Evolutionary conservation across 2,888 invertebrate genomes (phyloP).

Genomic region (Metopia argyrocephala): DNA sequence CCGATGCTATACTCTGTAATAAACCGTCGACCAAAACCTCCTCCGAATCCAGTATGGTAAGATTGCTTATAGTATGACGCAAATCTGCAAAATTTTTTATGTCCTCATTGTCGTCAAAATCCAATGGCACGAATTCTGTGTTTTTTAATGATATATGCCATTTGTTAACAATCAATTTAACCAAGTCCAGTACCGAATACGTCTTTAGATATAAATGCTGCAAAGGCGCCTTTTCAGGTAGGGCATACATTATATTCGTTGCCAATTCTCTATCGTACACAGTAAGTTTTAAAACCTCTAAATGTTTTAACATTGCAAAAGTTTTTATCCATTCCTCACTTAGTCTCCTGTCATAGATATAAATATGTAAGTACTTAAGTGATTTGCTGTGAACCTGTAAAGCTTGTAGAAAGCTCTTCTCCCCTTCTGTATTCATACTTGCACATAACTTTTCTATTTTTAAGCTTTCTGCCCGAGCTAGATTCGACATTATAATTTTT

Average conservation of each 20-base stretch:
- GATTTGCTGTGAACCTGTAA: conserved; percentile 67
- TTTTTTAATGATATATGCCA: conserved; percentile 67
- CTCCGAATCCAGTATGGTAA: conserved; percentile 70
- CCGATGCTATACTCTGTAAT: conserved; percentile 66
- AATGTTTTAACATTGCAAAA: conserved; percentile 66
- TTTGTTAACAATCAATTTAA: conserved; percentile 67
- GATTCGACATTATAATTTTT: conserved; percentile 67
- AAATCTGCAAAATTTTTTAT: conserved; percentile 65
- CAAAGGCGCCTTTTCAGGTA: conserved; percentile 67
- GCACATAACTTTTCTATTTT: conserved; percentile 68
- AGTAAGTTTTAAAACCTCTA: conserved; percentile 68
- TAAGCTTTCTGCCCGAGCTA: conserved; percentile 64
- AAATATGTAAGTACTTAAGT: conserved; percentile 68
- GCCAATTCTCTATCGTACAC: conserved; percentile 67
- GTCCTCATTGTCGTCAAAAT: conserved; percentile 66
- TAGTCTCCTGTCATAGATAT: conserved; percentile 58
- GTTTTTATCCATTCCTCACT: conserved; percentile 65
- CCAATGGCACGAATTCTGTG: conserved; percentile 72
- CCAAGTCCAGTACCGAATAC: conserved; percentile 66
- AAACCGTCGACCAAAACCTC: conserved; percentile 67
- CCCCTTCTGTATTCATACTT: conserved; percentile 67
- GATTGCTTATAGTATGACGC: conserved; percentile 61
- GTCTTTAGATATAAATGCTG: conserved; percentile 68
- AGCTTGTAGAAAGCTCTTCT: conserved; percentile 67
- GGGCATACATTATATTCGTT: conserved; percentile 61